These are phyloP conservation scores for Polyommatus icarus DNA, from an alignment of 2,888 invertebrate genomes.

Conservation along the genomic window DNA sequence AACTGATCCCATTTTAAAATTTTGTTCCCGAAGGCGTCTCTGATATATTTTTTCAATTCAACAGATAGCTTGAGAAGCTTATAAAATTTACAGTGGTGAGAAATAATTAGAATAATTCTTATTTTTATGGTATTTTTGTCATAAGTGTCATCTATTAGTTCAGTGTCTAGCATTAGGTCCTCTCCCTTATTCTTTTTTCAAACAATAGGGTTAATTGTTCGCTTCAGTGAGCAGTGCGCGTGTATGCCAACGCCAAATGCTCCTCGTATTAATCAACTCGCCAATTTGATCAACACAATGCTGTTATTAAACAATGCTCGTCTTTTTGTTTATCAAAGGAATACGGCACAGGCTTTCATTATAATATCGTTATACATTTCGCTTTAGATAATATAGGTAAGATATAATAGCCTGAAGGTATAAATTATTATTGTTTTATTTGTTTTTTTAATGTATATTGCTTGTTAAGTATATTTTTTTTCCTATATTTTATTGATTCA, in stretches of 20 bases:
- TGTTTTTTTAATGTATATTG: not conserved
- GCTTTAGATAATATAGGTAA: not conserved
- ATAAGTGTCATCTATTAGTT: no score
- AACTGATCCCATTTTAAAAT: no score
- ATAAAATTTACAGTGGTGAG: no score
- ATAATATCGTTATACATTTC: not conserved
- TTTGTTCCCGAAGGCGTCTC: no score
- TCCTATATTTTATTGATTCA: no score
- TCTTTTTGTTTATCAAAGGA: not conserved
- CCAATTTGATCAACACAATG: conserved; percentile 4
- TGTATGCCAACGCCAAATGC: not conserved
- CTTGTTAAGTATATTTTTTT: no score
- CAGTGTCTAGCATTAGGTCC: no score
- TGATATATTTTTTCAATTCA: no score
- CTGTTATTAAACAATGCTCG: conserved; percentile 11
- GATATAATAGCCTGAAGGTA: not conserved
- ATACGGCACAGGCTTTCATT: not conserved
- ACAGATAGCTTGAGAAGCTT: no score
- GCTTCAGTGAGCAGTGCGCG: not conserved
- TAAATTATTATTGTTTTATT: not conserved
- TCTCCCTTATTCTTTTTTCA: not conserved
- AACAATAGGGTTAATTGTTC: not conserved
- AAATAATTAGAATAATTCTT: no score
- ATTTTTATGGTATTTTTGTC: no score
- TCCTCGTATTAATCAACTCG: not conserved